Evolutionary conservation across 2,888 invertebrate genomes (phyloP).

Genomic region (Cylloceria caligata): DNA sequence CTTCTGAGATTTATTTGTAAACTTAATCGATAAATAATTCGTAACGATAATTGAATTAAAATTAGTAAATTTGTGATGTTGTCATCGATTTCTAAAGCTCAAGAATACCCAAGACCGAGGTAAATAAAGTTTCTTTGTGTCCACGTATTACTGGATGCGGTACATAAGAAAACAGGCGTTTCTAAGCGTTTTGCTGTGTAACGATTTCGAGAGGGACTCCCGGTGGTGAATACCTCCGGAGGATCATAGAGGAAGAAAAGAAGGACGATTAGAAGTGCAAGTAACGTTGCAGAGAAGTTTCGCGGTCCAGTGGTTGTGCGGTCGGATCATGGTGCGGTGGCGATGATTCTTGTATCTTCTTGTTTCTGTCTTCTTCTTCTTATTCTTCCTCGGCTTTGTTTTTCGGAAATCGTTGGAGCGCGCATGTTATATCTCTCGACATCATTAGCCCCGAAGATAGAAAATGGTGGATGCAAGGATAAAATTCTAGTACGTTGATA

Average conservation of each 20-base stretch:
- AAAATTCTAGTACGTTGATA: conserved; percentile 31
- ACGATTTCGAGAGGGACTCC: conserved; percentile 47
- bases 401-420: conserved; percentile 51
- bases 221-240: conserved; percentile 15
- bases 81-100: neutral
- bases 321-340: conserved; percentile 51
- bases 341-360: conserved; percentile 57
- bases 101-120: neutral
- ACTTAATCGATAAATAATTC: neutral
- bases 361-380: conserved; percentile 11
- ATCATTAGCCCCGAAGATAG: conserved; percentile 35
- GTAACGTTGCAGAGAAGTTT: conserved; percentile 49
- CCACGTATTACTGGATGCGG: neutral
- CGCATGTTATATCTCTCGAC: conserved; percentile 11
- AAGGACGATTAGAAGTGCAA: conserved; percentile 16
- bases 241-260: conserved; percentile 29
- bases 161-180: conserved; percentile 37
- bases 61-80: neutral
- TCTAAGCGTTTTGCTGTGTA: conserved; percentile 51
- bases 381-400: conserved; percentile 6
- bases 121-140: neutral
- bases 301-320: conserved; percentile 61
- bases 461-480: conserved; percentile 16
- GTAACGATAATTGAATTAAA: neutral
- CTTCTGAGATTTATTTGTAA: too few relatives aligned